Base-by-base conservation (phyloP, 2,797 vertebrate genomes). In the Sebastes matsubarae region DNA sequence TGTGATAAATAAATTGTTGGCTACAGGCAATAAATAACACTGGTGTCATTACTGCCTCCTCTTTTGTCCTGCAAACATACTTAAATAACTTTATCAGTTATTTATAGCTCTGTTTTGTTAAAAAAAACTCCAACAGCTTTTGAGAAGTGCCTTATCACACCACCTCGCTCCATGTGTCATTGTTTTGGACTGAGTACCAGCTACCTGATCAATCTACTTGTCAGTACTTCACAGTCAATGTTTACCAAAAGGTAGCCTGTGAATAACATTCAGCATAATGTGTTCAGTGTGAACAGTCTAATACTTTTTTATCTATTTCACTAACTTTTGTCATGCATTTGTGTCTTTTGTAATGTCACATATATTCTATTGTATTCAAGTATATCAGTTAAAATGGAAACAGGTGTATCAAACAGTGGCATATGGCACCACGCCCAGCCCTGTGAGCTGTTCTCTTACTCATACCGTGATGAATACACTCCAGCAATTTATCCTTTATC, bases 371-470 rank as follows among this genome's bases (percentile, higher is more conserved):
- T 42, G 4, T 6, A 14, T 27, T 57, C 11, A 27, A 24, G 8
- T n/a, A 52, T 54, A 20, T 34, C 5, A 60, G n/a, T 72, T n/a
- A 1, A 7, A 25, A 42, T 55, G 66, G 9, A 69, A 66, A 65
- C 27, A 57, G 16, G 65, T 61, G 60, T 34, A 50, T 58, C 20
- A 60, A 76, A 42, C 12, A 52, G 5, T 63, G 13, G 20, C 42
- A 52, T 10, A 27, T 6, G 20, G 68, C 42, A 68, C 83, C 80
- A 79, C 84, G 85, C 87, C 87, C 77, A 50, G n/a, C 22, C 66
- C 0, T 20, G 10, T 75, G 63, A 84, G 58, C 67, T 67, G 61
- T 70, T 79, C 70, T 80, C 82, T 87, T 84, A 88, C 70, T 87
- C 88, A 83, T 24, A 38, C 34, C n/a, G 13, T 34, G 24, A 57